Percentiles rank a stretch among this genome's conserved stretches.
These are phyloP conservation scores for Myripristis jacobus DNA, from an alignment of 2,797 vertebrate species.

Conservation along the genomic window DNA sequence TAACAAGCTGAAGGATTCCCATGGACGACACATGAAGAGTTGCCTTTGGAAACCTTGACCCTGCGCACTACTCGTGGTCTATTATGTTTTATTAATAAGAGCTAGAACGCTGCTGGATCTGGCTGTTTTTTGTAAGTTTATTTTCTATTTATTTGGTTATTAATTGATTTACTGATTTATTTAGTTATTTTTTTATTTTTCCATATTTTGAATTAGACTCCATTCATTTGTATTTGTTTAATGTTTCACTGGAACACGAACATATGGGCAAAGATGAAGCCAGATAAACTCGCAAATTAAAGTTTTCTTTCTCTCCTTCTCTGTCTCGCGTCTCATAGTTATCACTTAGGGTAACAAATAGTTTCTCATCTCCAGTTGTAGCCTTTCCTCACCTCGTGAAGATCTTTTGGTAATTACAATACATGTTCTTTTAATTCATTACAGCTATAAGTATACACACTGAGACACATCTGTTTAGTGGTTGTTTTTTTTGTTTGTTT, in stretches of 20 bases:
- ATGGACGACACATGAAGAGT: slow-evolving; percentile 66
- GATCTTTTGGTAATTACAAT: background rate
- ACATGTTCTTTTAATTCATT: background rate
- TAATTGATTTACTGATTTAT: background rate
- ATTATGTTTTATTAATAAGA: slow-evolving; percentile 69
- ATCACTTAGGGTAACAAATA: background rate
- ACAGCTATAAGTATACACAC: background rate
- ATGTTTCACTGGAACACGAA: background rate
- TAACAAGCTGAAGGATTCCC: slow-evolving; percentile 73
- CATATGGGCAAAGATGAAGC: background rate
- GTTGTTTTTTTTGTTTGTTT: slow-evolving; percentile 54
- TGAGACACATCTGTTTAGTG: slow-evolving; percentile 38
- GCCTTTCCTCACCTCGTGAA: background rate
- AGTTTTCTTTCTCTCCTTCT: background rate
- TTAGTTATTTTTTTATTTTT: too few species aligned
- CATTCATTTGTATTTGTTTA: background rate
- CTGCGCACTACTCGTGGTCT: slow-evolving; percentile 50
- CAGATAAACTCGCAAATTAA: background rate
- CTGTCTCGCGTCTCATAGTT: background rate
- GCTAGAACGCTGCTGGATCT: slow-evolving; percentile 39
- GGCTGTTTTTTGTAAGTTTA: too few species aligned
- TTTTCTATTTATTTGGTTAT: slow-evolving; percentile 12
- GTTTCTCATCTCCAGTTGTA: background rate
- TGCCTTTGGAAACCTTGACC: slow-evolving; percentile 71
- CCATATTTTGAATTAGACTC: background rate